These are phyloP conservation scores for Adelognathus sp. DNA, from an alignment of 2,888 invertebrate species.

Conservation along the genomic window DNA sequence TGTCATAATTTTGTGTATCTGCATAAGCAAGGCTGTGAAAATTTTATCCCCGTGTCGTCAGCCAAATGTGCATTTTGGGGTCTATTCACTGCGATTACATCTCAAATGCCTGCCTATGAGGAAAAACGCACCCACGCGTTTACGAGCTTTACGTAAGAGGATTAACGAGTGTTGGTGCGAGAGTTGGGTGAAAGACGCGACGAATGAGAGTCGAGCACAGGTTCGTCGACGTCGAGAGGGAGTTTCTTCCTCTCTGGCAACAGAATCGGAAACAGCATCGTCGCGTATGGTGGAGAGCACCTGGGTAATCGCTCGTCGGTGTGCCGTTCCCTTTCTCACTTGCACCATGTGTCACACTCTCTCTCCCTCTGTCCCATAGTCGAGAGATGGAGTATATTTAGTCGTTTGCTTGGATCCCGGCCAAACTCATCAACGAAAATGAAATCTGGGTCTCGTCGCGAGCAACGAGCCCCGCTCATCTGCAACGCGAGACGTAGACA, in stretches of 20 bases:
- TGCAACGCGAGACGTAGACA: slow-evolving; percentile 34
- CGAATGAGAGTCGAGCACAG: background rate
- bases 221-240: background rate
- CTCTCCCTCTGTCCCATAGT: background rate
- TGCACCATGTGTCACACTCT: background rate
- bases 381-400: slow-evolving; percentile 77
- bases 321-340: background rate
- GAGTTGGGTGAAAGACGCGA: background rate
- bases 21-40: too few relatives aligned
- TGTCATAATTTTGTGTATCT: too few relatives aligned
- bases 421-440: slow-evolving; percentile 81
- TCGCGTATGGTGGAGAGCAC: background rate
- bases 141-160: slow-evolving; percentile 32
- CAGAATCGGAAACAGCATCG: background rate
- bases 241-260: slow-evolving; percentile 13
- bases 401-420: slow-evolving; percentile 77
- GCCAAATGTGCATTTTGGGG: background rate
- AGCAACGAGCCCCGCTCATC: slow-evolving; percentile 22
- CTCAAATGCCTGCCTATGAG: background rate
- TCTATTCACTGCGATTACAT: background rate
- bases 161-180: slow-evolving; percentile 25
- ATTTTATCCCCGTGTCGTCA: too few relatives aligned
- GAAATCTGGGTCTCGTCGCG: slow-evolving; percentile 79
- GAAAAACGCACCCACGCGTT: background rate
- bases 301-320: slow-evolving; percentile 42